phyloP scores from a whole-genome alignment of 1,140 invertebrate species.

The Carposina sasakii region DNA sequence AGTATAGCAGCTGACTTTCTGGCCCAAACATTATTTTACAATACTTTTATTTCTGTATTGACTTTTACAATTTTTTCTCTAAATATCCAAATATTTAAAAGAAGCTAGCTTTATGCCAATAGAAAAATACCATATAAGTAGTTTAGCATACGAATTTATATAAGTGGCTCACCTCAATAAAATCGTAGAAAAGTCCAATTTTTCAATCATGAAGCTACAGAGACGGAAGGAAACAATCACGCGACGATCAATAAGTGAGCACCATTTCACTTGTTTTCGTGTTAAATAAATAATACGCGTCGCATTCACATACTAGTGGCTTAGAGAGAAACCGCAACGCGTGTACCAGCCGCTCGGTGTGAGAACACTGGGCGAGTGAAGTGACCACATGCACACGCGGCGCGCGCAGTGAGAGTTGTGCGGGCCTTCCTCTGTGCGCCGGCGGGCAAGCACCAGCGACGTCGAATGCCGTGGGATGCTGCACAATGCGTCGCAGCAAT shows the following conservation, averaged over 20 bases:
- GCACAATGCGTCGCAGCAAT: too few species aligned
- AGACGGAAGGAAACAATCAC: conserved; percentile 29
- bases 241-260: conserved; percentile 41
- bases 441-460: conserved; percentile 22
- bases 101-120: too few species aligned
- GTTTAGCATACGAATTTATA: too few species aligned
- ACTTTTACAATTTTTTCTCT: too few species aligned
- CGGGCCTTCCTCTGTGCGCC: conserved; percentile 33
- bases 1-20: too few species aligned
- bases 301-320: conserved; percentile 67
- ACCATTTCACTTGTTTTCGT: conserved; percentile 66
- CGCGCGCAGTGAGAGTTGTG: conserved; percentile 68
- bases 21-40: too few species aligned
- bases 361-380: conserved; percentile 45
- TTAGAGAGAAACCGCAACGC: conserved; percentile 58
- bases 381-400: conserved; percentile 56
- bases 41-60: too few species aligned
- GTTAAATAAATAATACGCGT: conserved; percentile 50
- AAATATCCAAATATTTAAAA: too few species aligned
- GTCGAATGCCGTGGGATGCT: conserved; percentile 29
- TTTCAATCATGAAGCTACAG: conserved; percentile 54
- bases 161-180: conserved; percentile 56
- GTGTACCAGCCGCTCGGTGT: conserved; percentile 40
- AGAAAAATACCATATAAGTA: too few species aligned
- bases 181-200: conserved; percentile 39